phyloP scores from a whole-genome alignment of 2,797 vertebrate genomes.

The Pristis pectinata region DNA sequence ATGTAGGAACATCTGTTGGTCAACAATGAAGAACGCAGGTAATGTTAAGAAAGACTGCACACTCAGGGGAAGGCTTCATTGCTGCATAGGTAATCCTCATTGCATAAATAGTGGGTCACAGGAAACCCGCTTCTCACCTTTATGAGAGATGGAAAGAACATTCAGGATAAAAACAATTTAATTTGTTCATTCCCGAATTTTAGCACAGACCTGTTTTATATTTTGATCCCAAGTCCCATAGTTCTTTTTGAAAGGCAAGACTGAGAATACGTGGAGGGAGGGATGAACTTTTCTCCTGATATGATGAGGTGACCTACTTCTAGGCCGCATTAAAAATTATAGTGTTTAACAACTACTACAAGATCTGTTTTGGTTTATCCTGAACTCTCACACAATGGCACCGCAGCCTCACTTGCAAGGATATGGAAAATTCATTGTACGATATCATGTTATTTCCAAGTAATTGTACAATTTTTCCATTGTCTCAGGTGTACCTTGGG shows the following conservation, averaged over 20 bases:
- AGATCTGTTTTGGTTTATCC: not conserved
- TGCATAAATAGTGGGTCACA: not conserved
- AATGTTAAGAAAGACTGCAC: not conserved
- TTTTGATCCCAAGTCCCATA: not conserved
- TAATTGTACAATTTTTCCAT: not conserved
- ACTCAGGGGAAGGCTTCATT: not conserved
- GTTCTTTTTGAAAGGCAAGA: not conserved
- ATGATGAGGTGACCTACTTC: not conserved
- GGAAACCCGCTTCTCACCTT: not conserved
- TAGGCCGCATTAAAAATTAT: too few species aligned
- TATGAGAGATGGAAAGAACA: not conserved
- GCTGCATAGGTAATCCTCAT: not conserved
- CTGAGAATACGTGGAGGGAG: not conserved
- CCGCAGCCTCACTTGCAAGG: not conserved
- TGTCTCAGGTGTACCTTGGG: not conserved
- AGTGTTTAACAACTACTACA: not conserved
- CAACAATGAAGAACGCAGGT: too few species aligned
- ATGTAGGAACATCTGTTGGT: not conserved
- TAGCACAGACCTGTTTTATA: not conserved
- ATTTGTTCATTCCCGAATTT: not conserved
- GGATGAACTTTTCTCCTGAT: not conserved
- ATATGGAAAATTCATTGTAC: not conserved
- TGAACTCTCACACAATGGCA: not conserved
- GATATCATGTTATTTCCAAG: not conserved
- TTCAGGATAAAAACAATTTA: not conserved